phyloP scores from a whole-genome alignment of 2,113 vertebrate species.

The Gopherus evgoodei region DNA sequence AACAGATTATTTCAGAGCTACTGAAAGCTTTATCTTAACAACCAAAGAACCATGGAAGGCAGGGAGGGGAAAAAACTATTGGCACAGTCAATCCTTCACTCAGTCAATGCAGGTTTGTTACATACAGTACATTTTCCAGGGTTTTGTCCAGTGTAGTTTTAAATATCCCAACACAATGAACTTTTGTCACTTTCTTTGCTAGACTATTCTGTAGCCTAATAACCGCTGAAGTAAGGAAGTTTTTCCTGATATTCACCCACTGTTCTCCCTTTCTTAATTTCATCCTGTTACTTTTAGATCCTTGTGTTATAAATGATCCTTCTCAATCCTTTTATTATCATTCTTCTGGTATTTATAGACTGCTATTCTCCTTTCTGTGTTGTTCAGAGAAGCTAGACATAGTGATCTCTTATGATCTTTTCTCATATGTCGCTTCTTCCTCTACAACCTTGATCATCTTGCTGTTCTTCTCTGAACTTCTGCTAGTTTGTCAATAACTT shows the following conservation, averaged over 20 bases:
- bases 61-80: not conserved
- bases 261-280: not conserved
- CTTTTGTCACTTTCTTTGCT: too few species aligned
- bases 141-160: too few species aligned
- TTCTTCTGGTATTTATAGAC: not conserved
- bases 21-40: not conserved
- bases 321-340: not conserved
- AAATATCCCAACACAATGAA: too few species aligned
- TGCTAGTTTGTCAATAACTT: not conserved
- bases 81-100: not conserved
- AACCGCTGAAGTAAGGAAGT: too few species aligned
- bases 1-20: not conserved
- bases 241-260: not conserved
- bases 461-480: not conserved
- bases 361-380: not conserved
- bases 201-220: too few species aligned
- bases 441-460: not conserved
- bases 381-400: not conserved
- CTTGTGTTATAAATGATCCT: not conserved
- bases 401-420: not conserved
- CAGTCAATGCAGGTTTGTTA: not conserved
- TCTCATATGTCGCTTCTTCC: not conserved
- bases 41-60: accelerated
- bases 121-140: not conserved
- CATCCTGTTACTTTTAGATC: not conserved